Base-by-base conservation (phyloP, 2,888 invertebrate genomes). In the Eurytoma adleriae region DNA sequence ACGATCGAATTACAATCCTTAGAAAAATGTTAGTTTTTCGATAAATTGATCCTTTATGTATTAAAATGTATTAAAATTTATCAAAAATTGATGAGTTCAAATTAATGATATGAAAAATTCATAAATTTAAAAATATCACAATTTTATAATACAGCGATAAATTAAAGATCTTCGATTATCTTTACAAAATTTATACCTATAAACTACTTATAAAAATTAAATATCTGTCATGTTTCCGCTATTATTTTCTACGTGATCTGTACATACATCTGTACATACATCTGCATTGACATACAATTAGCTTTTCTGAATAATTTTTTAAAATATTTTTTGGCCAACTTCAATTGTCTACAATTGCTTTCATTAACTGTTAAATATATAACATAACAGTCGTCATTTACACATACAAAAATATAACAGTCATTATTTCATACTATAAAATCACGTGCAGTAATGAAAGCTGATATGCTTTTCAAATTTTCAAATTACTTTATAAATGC, bases 61-160 rank as follows among this genome's bases (percentile, higher is more conserved):
- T 54, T n/a, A n/a, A 12, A n/a, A n/a, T n/a, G n/a, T n/a, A n/a
- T n/a, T n/a, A n/a, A 54, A 54, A 14, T 0, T 54, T 54, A n/a
- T 14, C 54, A n/a, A 54, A 40, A 40, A 40, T 10, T 40, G 30
- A 3, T 3, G 40, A 40, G 40, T 40, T 40, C 40, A 0, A 30
- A 30, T 62, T 62, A n/a, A 64, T 40, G 40, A 64, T 12, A 40
- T n/a, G 12, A 64, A 7, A 64, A 40, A 52, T 54, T 54, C 54
- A 54, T 13, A 52, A 70, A 40, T 5, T 57, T 66, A 48, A 40
- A 57, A 48, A 56, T 73, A 64, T 64, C 73, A 74, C 66, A 66
- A 74, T 66, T 48, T 50, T 59, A 24, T 10, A n/a, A 59, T 30
- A 40, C 66, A 12, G 20, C 40, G 30, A 52, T 52, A 62, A n/a